These are phyloP conservation scores for Amazona vittata DNA, from an alignment of 2,113 vertebrate genomes.

Conservation along the genomic window DNA sequence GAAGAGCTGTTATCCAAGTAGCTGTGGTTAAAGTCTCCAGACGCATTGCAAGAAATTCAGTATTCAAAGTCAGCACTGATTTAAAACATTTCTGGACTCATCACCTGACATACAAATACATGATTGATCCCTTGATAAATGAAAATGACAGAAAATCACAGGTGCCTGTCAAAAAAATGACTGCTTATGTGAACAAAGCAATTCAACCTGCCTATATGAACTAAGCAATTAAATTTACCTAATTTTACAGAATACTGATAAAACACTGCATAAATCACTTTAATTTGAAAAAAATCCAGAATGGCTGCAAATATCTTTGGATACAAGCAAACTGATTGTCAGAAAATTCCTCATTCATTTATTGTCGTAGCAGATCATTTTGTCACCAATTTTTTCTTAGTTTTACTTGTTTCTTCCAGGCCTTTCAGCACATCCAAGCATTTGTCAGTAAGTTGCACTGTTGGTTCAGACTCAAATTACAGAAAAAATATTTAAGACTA, in stretches of 20 bases:
- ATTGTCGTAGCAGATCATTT: not conserved
- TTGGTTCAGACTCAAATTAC: not conserved
- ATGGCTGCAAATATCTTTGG: not conserved
- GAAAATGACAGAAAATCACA: conserved; percentile 50
- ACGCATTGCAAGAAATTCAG: not conserved
- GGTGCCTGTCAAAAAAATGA: conserved; percentile 39
- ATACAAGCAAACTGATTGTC: not conserved
- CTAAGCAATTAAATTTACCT: not conserved
- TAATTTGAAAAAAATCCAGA: conserved; percentile 1
- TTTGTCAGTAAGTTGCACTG: not conserved
- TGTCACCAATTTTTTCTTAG: not conserved
- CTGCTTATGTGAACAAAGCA: conserved; percentile 44
- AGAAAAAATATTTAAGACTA: not conserved
- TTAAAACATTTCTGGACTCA: not conserved
- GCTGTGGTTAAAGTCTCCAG: not conserved
- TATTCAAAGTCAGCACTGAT: conserved; percentile 12
- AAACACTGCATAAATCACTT: conserved; percentile 10
- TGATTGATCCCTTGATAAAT: conserved; percentile 8
- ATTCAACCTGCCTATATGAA: conserved; percentile 23
- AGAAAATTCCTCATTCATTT: not conserved
- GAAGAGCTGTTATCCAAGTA: conserved; percentile 12
- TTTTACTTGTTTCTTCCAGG: not conserved
- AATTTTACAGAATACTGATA: conserved; percentile 1
- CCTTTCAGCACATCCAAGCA: not conserved
- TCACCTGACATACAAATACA: not conserved